A percentile compares a stretch with the other conserved stretches of the same genome.
Evolutionary conservation across 1,140 invertebrate species (phyloP).

Genomic region (Danaus plexippus): DNA sequence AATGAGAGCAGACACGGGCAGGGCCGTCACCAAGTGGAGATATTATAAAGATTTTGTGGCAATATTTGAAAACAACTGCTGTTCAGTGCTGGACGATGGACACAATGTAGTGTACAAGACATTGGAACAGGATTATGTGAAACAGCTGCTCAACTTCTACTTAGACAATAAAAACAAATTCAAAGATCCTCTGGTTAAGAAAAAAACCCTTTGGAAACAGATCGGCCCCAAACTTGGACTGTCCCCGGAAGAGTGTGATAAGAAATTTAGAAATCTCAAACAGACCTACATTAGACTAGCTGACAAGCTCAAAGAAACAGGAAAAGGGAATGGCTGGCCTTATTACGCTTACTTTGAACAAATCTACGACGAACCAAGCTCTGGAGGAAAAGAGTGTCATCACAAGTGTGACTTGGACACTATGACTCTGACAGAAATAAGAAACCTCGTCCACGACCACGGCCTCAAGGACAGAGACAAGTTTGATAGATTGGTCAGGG

Average conservation of each 20-base stretch:
- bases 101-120: slow-evolving; percentile 22
- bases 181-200: slow-evolving; percentile 44
- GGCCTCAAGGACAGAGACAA: slow-evolving; percentile 43
- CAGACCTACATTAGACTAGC: slow-evolving; percentile 56
- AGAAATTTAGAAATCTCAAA: slow-evolving; percentile 62
- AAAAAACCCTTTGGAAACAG: slow-evolving; percentile 48
- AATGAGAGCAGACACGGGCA: slow-evolving; percentile 36
- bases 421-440: slow-evolving; percentile 39
- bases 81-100: slow-evolving; percentile 16
- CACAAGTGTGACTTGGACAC: slow-evolving; percentile 28
- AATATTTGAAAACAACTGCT: slow-evolving; percentile 39
- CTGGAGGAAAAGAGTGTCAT: slow-evolving; percentile 19
- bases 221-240: slow-evolving; percentile 44
- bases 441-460: slow-evolving; percentile 34
- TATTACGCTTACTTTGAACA: slow-evolving; percentile 59
- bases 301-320: slow-evolving; percentile 41
- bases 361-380: slow-evolving; percentile 44
- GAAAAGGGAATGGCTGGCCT: slow-evolving; percentile 48
- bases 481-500: slow-evolving; percentile 46
- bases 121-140: slow-evolving; percentile 46
- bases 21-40: slow-evolving; percentile 51
- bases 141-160: slow-evolving; percentile 45
- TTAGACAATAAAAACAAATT: slow-evolving; percentile 59
- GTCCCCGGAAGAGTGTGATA: slow-evolving; percentile 52
- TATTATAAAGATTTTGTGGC: slow-evolving; percentile 59